A percentile compares a stretch with the other conserved stretches of the same genome.
phyloP scores from a whole-genome alignment of 2,797 vertebrate species.

The Corythornis leucogaster region DNA sequence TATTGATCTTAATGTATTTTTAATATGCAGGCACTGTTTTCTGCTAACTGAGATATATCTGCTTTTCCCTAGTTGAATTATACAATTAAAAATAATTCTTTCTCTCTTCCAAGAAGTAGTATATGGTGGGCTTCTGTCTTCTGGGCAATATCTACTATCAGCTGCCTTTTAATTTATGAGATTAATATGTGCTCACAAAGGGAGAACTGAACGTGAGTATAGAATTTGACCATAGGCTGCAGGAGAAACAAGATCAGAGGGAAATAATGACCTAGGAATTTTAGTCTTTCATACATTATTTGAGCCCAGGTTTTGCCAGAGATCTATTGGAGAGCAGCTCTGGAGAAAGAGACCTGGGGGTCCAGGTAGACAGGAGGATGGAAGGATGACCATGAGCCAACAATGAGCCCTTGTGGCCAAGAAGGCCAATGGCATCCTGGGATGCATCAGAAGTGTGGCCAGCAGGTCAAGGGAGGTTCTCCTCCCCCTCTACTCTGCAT shows the following conservation, averaged over 20 bases:
- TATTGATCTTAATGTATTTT: conserved; percentile 70
- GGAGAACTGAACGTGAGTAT: neutral
- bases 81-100: conserved; percentile 55
- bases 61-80: conserved; percentile 21
- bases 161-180: conserved; percentile 17
- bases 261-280: neutral
- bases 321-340: no score
- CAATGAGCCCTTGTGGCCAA: no score
- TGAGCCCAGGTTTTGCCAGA: neutral
- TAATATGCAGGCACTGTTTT: neutral
- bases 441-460: no score
- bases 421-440: no score
- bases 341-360: no score
- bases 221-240: neutral
- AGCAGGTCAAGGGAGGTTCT: no score
- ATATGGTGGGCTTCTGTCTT: conserved; percentile 21
- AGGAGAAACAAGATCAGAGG: neutral
- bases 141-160: neutral
- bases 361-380: no score
- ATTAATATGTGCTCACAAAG: conserved; percentile 34
- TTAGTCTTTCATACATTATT: neutral
- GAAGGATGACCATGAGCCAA: no score
- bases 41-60: conserved; percentile 47
- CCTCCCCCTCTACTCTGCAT: no score
- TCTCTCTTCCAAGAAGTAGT: conserved; percentile 10